Evolutionary conservation across 2,113 vertebrate species (phyloP), one percentile per base, ranked within the genome.

Genomic region (Acanthochromis polyacanthus): DNA sequence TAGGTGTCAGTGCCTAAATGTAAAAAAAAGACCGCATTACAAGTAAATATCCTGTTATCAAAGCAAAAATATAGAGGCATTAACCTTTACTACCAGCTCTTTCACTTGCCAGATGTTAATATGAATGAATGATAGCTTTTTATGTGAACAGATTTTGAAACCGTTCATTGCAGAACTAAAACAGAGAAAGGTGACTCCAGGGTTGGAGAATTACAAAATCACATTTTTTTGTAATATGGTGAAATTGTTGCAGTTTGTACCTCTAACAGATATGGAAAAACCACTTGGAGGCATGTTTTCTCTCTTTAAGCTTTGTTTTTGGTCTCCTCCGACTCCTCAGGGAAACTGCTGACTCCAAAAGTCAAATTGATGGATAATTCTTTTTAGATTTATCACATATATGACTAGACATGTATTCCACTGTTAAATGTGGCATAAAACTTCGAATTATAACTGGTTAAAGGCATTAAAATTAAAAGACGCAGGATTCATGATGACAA

Each of bases 41-140:
- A 32, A 62, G 43, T 65, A 36, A 60, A 62, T 50, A 45, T 52
- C 25, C 6, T 59, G 45, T 28, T 10, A 10, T 36, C 19, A 60
- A 68, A 64, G 20, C 16, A 69, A 56, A 76, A 45, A 20, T 40
- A 50, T 7, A 40, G n/a, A 22, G 12, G n/a, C 4, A 28, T 59
- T 51, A 12, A 59, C 19, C 32, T 45, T 68, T 61, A 45, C 19
- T 30, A 43, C 4, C 64, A 23, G 38, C 19, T 45, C 9, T 17
- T 50, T n/a, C 4, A 2, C 30, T 43, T 25, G 19, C 15, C 25
- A 8, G 40, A 65, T 30, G 55, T 6, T 16, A 12, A 17, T 11
- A 43, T 19, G 43, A 22, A 30, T 28, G 23, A 48, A 63, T 48
- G 16, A 36, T 12, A 12, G 43, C 15, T 16, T 19, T 12, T 30